phyloP scores from a whole-genome alignment of 2,113 vertebrate genomes.

The Ellobius talpinus region DNA sequence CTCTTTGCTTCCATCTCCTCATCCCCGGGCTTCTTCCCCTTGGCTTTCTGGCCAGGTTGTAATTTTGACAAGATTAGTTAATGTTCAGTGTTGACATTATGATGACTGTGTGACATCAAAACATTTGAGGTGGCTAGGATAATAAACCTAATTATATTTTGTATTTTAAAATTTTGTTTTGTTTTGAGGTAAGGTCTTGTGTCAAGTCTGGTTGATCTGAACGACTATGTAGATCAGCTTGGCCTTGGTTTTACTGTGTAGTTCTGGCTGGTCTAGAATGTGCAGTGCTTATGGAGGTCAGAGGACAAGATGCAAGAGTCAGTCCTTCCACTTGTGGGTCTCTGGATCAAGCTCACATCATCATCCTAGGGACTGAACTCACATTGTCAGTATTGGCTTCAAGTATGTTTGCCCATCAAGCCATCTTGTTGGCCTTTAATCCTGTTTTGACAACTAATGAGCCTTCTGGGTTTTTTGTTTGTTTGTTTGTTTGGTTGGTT shows the following conservation, averaged over 20 bases:
- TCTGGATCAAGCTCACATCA: background rate
- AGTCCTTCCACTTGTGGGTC: background rate
- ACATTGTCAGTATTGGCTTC: background rate
- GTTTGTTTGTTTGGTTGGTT: too few relatives aligned
- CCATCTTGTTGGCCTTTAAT: background rate
- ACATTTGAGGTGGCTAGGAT: background rate
- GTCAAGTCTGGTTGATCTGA: background rate
- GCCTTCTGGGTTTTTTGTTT: background rate
- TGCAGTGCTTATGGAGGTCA: background rate
- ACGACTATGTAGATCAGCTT: background rate
- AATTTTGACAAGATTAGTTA: background rate
- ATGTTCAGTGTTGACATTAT: background rate
- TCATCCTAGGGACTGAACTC: background rate
- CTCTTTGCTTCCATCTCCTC: background rate
- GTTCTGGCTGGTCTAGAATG: background rate
- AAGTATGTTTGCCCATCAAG: background rate
- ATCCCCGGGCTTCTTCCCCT: background rate
- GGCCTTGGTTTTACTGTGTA: background rate
- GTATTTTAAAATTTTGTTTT: background rate
- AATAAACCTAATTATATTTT: background rate
- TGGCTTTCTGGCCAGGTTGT: background rate
- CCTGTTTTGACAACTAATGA: background rate
- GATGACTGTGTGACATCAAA: background rate
- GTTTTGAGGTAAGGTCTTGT: background rate
- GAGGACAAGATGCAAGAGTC: background rate